Evolutionary conservation across 1,140 invertebrate genomes (phyloP), one percentile per base, ranked within the genome.

Genomic region (Battus philenor): DNA sequence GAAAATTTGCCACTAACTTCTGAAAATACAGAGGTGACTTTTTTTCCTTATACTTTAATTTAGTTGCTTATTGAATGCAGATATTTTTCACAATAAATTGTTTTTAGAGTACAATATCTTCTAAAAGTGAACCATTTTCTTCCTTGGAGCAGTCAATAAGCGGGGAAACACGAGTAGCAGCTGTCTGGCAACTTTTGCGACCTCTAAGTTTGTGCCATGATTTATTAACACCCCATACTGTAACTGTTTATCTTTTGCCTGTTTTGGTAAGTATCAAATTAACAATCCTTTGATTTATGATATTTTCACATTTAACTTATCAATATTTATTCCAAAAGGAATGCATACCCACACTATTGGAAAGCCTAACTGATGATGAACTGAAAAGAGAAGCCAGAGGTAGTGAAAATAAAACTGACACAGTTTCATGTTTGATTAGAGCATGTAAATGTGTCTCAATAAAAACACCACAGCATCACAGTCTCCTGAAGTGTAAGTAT

Each of bases 341-440:
- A 89, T 93, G 95, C 73, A 94, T 98, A 61, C 94, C 96, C 59
- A 90, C 92, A 69, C 92, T 98, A 74, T 87, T 99, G 68, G 95
- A 98, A 77, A 95, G 95, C 83, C 87, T 99, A 66, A 96, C 95
- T n/a, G 97, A 99, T 83, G 97, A 98, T 50, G 97, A 99, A 79
- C 82, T 99, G 32, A 99, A 99, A 77, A 94, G 96, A 61, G 97
- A 99, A 86, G 95, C 96, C 0, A 97, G 98, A 82, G 97, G 96
- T 66, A 83, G 71, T 48, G 97, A 98, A 87, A 94, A 95, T 31
- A 96, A 97, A 81, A 97, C 95, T 72, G 96, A 98, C 86, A 93
- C 94, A 13, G 94, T 98, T 51, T 96, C 95, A 39, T 92, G 93
- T 43, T 94, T 97, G 66, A 95, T 97, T 34, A 93, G 95, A 86